These are phyloP conservation scores for Ornithoptera alexandrae DNA, from an alignment of 2,888 invertebrate genomes.

Conservation along the genomic window DNA sequence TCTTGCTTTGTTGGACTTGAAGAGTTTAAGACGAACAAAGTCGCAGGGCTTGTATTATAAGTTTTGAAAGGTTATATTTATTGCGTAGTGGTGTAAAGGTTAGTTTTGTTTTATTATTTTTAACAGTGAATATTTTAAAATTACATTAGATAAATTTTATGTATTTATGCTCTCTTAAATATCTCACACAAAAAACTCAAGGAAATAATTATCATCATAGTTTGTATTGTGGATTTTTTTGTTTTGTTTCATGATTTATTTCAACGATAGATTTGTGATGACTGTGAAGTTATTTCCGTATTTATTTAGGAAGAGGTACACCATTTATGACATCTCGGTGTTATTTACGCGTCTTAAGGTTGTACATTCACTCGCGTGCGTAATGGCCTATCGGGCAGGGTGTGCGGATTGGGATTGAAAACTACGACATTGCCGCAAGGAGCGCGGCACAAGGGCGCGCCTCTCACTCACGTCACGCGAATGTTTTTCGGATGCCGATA, in stretches of 20 bases:
- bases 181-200: no score
- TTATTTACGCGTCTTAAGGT: slow-evolving; percentile 43
- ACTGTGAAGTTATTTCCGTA: background rate
- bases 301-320: slow-evolving; percentile 12
- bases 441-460: slow-evolving; percentile 71
- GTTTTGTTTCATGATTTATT: no score
- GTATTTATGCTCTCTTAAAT: background rate
- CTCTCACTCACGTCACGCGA: slow-evolving; percentile 69
- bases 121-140: background rate
- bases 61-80: background rate
- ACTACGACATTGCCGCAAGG: slow-evolving; percentile 61
- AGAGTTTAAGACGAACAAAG: background rate
- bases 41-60: background rate
- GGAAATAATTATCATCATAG: background rate
- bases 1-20: background rate
- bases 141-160: background rate
- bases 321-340: slow-evolving; percentile 21
- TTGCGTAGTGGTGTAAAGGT: background rate
- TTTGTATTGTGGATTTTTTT: background rate
- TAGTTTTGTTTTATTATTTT: background rate
- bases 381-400: slow-evolving; percentile 49
- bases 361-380: slow-evolving; percentile 61
- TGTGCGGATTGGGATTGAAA: slow-evolving; percentile 50
- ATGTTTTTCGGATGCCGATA: slow-evolving; percentile 61
- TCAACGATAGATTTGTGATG: background rate